These are phyloP conservation scores for Cnemophilus loriae DNA, from an alignment of 2,113 vertebrate species.

Conservation along the genomic window DNA sequence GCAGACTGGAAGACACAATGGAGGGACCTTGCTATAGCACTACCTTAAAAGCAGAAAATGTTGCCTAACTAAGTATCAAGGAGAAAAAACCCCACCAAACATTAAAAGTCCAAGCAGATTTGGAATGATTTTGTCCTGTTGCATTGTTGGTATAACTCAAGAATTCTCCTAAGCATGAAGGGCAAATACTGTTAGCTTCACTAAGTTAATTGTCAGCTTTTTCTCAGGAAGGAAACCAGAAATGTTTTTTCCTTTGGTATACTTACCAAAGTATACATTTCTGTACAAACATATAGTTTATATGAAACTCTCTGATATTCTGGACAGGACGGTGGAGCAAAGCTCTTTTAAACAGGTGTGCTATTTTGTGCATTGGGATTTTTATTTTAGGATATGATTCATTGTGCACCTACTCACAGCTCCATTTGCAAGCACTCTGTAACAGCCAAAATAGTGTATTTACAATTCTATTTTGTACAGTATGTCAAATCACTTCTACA, in stretches of 20 bases:
- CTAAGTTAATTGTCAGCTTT: not conserved
- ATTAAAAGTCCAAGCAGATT: not conserved
- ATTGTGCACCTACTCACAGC: not conserved
- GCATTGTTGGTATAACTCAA: not conserved
- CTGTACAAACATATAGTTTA: no score
- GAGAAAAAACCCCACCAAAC: not conserved
- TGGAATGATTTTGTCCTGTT: not conserved
- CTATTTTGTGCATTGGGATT: not conserved
- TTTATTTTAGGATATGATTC: not conserved
- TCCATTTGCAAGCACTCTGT: not conserved
- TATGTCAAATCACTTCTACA: not conserved
- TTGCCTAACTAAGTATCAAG: not conserved
- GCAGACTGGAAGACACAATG: not conserved
- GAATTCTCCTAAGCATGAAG: not conserved
- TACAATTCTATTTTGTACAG: not conserved
- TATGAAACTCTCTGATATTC: not conserved
- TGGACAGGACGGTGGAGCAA: not conserved
- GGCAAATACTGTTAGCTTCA: not conserved
- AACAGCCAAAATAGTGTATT: not conserved
- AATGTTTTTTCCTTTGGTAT: not conserved
- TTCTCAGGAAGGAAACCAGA: not conserved
- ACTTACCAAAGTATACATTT: not conserved
- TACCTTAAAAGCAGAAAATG: not conserved
- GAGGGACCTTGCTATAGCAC: not conserved
- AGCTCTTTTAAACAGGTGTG: not conserved